Conservation (phyloP, 2,113 vertebrate species). For the Myxocyprinus asiaticus region DNA sequence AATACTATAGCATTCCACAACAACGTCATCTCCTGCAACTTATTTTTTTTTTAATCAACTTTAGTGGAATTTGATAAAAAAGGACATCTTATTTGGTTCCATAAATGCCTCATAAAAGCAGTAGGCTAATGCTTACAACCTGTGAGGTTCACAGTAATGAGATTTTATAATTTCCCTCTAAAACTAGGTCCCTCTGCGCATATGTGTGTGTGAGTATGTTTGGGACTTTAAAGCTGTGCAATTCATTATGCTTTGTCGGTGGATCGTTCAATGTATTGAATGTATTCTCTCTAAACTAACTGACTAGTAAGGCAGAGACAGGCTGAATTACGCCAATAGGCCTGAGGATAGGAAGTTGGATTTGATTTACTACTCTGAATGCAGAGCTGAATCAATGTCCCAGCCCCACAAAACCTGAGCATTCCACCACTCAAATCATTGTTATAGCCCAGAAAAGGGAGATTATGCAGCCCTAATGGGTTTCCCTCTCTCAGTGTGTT, state of each 20-base stretch:
- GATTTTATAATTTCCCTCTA: constrained; percentile 24
- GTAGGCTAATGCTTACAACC: constrained; percentile 44
- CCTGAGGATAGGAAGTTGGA: constrained; percentile 78
- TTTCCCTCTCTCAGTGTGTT: constrained; percentile 77
- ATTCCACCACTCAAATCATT: constrained; percentile 82
- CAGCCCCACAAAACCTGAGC: constrained; percentile 73
- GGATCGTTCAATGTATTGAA: constrained; percentile 75
- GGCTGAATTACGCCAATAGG: constrained; percentile 79
- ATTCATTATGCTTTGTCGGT: constrained; percentile 77
- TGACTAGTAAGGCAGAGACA: constrained; percentile 76
- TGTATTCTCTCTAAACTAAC: constrained; percentile 81
- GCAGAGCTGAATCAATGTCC: constrained; percentile 78
- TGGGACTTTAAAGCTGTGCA: constrained; percentile 60
- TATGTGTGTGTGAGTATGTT: constrained; percentile 30
- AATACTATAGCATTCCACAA: constrained; percentile 33
- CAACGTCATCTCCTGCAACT: constrained; percentile 42
- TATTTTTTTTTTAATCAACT: constrained; percentile 37
- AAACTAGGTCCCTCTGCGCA: constrained; percentile 16
- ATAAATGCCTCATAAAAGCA: constrained; percentile 41
- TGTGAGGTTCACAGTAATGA: constrained; percentile 43
- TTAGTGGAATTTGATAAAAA: constrained; percentile 44
- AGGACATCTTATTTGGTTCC: constrained; percentile 37
- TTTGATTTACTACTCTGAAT: constrained; percentile 85
- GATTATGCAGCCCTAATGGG: constrained; percentile 82
- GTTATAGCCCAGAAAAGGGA: constrained; percentile 80